Evolutionary conservation across 2,113 vertebrate genomes (phyloP), one percentile per base, ranked within the genome.

Genomic region (Thymallus thymallus): DNA sequence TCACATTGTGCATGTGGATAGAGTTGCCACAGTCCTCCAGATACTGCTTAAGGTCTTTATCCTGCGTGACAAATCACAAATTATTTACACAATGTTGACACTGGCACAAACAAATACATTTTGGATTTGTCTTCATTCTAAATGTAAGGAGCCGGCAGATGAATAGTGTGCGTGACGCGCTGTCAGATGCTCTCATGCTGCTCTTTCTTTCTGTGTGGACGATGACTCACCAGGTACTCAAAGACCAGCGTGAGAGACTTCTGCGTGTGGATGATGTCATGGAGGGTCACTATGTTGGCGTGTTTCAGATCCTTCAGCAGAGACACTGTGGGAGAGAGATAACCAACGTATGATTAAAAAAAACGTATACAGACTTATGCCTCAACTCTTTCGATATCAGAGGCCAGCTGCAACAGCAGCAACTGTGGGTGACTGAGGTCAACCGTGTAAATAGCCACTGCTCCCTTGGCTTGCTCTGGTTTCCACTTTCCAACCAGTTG

Each of bases 1-100:
- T 95, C 72, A 96, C 94, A 0, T 97, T 97, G 87, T 96, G 93
- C 75, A 95, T 92, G 78, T 95, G 91, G 87, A 97, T 96, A 80
- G 90, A 32, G 74, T 96, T 96, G 80, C 95, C 95, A 86, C 95
- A 96, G 86, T 96, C 95, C 56, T 97, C 96, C 81, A 97, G 86
- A 78, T 97, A 97, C 90, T 97, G 96, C 86, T 96, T 96, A 78
- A 97, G 90, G 88, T 97, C 96, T 88, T 96, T 97, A 84, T 97
- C 95, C 96, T 97, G 82, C 58, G 73, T 82, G n/a, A 68, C 1
- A 87, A 23, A 82, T 18, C 63, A n/a, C 56, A 20, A 14, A 46
- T 51, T 4, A 51, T 51, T 14, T 51, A 16, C 48, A 51, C 48
- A 51, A 51, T 5, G 4, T 51, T 51, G 48, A 24, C 45, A 69